phyloP scores from a whole-genome alignment of 2,113 vertebrate species.

The Grallaria varia region DNA sequence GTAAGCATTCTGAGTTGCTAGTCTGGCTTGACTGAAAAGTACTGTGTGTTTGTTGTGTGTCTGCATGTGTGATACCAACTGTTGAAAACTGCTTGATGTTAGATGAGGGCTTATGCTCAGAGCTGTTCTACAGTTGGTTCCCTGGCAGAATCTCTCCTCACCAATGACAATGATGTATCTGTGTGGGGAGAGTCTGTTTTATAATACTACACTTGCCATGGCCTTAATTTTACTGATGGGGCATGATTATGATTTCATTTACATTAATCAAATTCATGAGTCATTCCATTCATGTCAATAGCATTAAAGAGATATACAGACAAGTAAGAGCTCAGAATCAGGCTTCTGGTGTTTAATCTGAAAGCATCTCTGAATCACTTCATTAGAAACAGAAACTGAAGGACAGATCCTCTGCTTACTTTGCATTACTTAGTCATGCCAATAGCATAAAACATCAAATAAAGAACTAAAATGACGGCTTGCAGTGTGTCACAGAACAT shows the following conservation, averaged over 20 bases:
- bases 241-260: slow-evolving; percentile 30
- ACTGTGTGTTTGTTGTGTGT: slow-evolving; percentile 30
- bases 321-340: neutral
- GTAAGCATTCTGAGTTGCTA: neutral
- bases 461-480: slow-evolving; percentile 11
- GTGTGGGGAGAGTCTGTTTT: neutral
- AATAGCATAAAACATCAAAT: slow-evolving; percentile 31
- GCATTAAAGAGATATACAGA: neutral
- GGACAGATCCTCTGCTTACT: neutral
- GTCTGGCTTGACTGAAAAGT: slow-evolving; percentile 22
- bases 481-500: neutral
- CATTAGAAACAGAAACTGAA: neutral
- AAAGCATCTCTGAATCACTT: slow-evolving; percentile 19
- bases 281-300: slow-evolving; percentile 23
- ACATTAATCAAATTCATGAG: slow-evolving; percentile 13
- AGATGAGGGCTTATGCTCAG: slow-evolving; percentile 20
- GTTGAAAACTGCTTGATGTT: slow-evolving; percentile 29
- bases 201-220: neutral
- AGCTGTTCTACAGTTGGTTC: neutral
- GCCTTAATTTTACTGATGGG: slow-evolving; percentile 29
- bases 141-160: neutral
- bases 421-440: slow-evolving; percentile 24
- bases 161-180: neutral
- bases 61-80: slow-evolving; percentile 47
- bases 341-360: neutral